Percentiles rank a stretch among this genome's conserved stretches.
Conservation (phyloP, 1,140 invertebrate genomes). For the Trinorchestia longiramus region DNA sequence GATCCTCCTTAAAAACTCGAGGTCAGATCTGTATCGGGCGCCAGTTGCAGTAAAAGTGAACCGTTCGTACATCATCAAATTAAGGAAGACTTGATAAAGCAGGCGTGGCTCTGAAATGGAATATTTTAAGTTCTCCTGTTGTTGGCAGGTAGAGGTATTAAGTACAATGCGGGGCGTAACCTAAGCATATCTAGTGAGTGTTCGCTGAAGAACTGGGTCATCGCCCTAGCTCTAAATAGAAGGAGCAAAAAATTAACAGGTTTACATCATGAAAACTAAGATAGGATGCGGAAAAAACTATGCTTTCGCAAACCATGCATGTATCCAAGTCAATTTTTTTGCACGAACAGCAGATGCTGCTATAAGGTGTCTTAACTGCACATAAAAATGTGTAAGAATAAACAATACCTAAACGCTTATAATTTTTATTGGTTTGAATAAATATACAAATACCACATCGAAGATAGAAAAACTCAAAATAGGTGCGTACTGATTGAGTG, state of each 20-base stretch:
- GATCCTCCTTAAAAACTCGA: neutral
- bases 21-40: neutral
- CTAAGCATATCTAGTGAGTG: neutral
- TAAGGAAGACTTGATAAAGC: neutral
- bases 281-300: neutral
- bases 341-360: neutral
- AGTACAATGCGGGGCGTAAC: neutral
- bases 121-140: neutral
- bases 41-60: constrained; percentile 7
- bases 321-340: neutral
- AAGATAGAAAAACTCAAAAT: neutral
- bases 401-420: neutral
- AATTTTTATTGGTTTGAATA: neutral
- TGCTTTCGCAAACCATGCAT: neutral
- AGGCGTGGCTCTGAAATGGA: neutral
- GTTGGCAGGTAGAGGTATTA: neutral
- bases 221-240: neutral
- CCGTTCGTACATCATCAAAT: neutral
- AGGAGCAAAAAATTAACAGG: constrained; percentile 14
- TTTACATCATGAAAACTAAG: neutral
- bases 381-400: neutral
- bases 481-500: neutral
- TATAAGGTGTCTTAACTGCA: neutral
- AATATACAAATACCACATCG: neutral
- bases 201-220: neutral